Conservation (phyloP, 2,797 vertebrate genomes). For the Adelosebastes latens region DNA sequence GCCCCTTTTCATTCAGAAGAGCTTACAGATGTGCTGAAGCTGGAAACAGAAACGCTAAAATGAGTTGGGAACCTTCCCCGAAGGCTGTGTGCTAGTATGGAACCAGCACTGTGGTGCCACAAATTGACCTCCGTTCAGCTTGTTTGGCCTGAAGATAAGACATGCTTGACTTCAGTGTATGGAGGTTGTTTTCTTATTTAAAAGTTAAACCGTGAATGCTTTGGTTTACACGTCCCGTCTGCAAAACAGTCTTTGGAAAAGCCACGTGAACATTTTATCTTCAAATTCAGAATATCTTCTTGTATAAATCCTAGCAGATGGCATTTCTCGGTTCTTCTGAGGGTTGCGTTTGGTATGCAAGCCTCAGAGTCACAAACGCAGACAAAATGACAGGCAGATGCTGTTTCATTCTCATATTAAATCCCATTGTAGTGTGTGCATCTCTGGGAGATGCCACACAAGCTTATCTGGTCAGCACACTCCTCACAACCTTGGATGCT, state of each 20-base stretch:
- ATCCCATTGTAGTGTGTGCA: slow-evolving; percentile 45
- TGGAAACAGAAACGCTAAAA: slow-evolving; percentile 3
- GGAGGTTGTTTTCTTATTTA: slow-evolving; percentile 12
- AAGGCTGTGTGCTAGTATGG: background rate
- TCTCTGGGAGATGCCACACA: slow-evolving; percentile 45
- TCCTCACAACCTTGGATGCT: slow-evolving; percentile 45
- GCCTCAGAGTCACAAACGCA: slow-evolving; percentile 9
- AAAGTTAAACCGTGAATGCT: slow-evolving; percentile 19
- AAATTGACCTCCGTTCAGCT: slow-evolving; percentile 24
- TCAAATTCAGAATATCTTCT: slow-evolving; percentile 3
- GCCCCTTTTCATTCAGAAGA: background rate
- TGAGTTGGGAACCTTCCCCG: background rate
- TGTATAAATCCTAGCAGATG: slow-evolving; percentile 27
- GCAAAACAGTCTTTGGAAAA: slow-evolving; percentile 3
- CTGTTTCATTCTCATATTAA: slow-evolving; percentile 43
- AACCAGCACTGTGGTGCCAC: background rate
- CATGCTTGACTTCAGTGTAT: background rate
- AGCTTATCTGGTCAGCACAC: slow-evolving; percentile 65
- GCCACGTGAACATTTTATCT: background rate
- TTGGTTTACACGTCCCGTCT: slow-evolving; percentile 1
- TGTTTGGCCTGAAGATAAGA: slow-evolving; percentile 25
- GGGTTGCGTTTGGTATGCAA: slow-evolving; percentile 24
- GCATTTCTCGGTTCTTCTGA: slow-evolving; percentile 15
- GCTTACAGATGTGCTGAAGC: background rate
- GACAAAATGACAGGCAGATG: slow-evolving; percentile 32